These are phyloP conservation scores for Drosophila prolongata DNA, from an alignment of 2,888 invertebrate genomes.

Conservation along the genomic window DNA sequence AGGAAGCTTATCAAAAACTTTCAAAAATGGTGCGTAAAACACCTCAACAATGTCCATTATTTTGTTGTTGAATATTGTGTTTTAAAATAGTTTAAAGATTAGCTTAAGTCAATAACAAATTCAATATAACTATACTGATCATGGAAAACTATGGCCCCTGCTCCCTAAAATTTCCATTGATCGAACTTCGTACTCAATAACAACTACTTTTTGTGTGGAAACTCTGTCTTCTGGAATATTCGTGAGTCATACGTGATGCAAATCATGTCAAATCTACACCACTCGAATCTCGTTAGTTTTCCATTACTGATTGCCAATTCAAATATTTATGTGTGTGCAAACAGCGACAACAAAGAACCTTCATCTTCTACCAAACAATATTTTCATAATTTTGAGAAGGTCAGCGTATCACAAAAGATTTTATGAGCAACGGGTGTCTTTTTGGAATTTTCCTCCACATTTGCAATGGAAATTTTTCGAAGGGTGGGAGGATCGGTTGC, in stretches of 20 bases:
- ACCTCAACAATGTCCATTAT: no score
- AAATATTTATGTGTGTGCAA: slow-evolving; percentile 44
- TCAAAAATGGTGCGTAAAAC: no score
- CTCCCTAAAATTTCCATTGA: slow-evolving; percentile 5
- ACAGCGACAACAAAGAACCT: slow-evolving; percentile 9
- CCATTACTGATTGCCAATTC: slow-evolving; percentile 19
- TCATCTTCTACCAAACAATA: slow-evolving; percentile 9
- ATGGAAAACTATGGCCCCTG: background rate
- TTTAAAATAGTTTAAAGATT: no score
- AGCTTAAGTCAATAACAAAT: no score
- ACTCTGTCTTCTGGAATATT: background rate
- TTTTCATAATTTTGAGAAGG: slow-evolving; percentile 28
- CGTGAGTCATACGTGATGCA: slow-evolving; percentile 28
- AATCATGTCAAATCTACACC: slow-evolving; percentile 8
- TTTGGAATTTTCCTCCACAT: slow-evolving; percentile 15
- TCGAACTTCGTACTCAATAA: background rate
- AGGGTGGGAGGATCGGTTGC: slow-evolving; percentile 29
- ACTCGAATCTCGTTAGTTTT: slow-evolving; percentile 27
- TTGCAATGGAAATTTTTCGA: slow-evolving; percentile 10
- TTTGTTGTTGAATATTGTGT: no score
- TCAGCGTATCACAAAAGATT: slow-evolving; percentile 24
- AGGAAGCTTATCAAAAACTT: no score
- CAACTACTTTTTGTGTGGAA: no score
- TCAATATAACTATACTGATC: no score
- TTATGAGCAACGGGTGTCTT: slow-evolving; percentile 2